Base-by-base conservation (phyloP, 1,140 invertebrate species). In the Drosophila melanica region DNA sequence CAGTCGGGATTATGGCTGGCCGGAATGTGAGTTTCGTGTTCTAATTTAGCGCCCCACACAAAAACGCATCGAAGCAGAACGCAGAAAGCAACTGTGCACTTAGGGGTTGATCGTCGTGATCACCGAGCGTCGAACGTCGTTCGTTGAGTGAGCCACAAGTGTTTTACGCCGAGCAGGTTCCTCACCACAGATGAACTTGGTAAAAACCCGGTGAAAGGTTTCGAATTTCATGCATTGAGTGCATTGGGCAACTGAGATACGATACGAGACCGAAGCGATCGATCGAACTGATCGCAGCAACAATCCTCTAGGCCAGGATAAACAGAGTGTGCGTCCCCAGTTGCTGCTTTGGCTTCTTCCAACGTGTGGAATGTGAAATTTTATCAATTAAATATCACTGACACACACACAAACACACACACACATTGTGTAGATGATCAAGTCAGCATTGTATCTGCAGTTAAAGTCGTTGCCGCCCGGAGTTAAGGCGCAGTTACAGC, bases 331-430 rank as follows among this genome's bases (percentile, higher is more conserved):
- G 55, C 48, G 55, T 60, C 70, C 44, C 80, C 48, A 54, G 45
- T 30, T 44, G 57, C 74, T 81, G 63, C 63, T 85, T 68, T 85
- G 81, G 81, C 84, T 87, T 86, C 79, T 62, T 67, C 50, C 64
- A 65, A 62, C 54, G 50, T 66, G 64, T 76, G 82, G 84, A 89
- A 89, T 89, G 84, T 89, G 85, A 79, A 89, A 84, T 81, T 80
- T 89, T 89, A 89, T 89, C 84, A 89, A 89, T 89, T 89, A 89
- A 89, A 89, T 80, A 87, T 87, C 84, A 53, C 62, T 63, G 55
- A 14, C 44, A 14, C 57, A 50, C 27, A 58, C 55, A 44, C 41
- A 45, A 4, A 57, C 39, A 44, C 39, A 45, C 14, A 30, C 39
- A 57, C 20, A 27, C 1, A 14, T 11, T 20, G 14, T 59, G 5